Evolutionary conservation across 2,113 vertebrate species (phyloP), one percentile per base, ranked within the genome.

Genomic region (Aramus guarauna): DNA sequence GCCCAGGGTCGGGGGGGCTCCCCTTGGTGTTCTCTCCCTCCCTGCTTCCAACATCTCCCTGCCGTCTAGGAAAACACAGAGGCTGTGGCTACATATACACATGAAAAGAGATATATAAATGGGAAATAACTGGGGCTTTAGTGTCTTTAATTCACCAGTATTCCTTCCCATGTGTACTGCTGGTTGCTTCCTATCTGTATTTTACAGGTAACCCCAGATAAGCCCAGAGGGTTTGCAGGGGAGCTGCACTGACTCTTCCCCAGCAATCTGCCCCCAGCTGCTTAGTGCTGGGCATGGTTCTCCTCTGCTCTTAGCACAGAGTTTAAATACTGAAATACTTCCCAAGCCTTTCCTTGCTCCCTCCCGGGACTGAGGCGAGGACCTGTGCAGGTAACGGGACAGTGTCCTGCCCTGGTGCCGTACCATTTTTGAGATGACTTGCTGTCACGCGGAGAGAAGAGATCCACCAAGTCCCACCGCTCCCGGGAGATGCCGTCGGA

Each of bases 401-500:
- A 73, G 39, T 34, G 12, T 32, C 24, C 50, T 36, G 37, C n/a
- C 23, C 50, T 66, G 58, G 41, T 22, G 39, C n/a, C 2, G 0
- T 21, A 22, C 11, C 6, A 1, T 41, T 86, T 59, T 63, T 48
- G 48, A 41, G 37, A 24, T 47, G 29, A 24, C 10, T 43, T 64
- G 74, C 37, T 56, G 29, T 56, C 27, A 50, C n/a, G 23, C 0
- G 1, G 36, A 66, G n/a, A 43, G 29, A 19, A 56, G 60, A 63
- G 21, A 52, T 13, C 32, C 47, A 39, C 59, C 7, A 12, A 19
- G 17, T 56, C 21, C 58, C 12, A 6, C 58, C 43, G 10, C 20
- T 76, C 47, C 15, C 1, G 1, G 21, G n/a, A 85, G 80, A 12
- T 66, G 45, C 58, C 1, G 0, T 36, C 0, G 0, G 73, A 79